Conservation (phyloP, 2,888 invertebrate genomes). For the Cantharis nigra region DNA sequence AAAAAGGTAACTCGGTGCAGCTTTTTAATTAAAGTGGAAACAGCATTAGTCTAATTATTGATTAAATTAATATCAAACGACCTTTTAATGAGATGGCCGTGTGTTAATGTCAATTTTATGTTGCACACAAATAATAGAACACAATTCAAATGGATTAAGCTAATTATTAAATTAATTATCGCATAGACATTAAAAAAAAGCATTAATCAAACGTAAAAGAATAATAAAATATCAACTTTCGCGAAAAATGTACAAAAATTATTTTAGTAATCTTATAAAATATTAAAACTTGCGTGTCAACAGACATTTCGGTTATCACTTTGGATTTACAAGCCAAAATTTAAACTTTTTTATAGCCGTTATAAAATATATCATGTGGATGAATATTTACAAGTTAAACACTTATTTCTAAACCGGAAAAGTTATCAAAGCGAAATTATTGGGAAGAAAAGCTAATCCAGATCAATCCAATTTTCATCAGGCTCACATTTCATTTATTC, state of each 20-base stretch:
- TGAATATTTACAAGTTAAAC: not conserved
- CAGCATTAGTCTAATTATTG: constrained; percentile 4
- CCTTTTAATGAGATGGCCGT: not conserved
- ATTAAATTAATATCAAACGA: not conserved
- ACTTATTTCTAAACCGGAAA: not conserved
- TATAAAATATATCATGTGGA: not conserved
- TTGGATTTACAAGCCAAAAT: not conserved
- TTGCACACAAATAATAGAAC: not conserved
- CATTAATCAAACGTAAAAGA: not conserved
- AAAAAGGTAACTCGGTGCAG: not conserved
- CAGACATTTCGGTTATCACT: not conserved
- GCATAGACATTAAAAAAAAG: not conserved
- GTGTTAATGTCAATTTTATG: not conserved
- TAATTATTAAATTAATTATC: not conserved
- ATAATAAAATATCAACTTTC: not conserved
- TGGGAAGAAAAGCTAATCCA: not conserved
- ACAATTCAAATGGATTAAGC: not conserved
- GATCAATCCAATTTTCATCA: not conserved
- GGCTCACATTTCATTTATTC: not conserved
- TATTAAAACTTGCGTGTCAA: not conserved
- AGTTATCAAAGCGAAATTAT: not conserved
- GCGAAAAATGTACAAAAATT: not conserved
- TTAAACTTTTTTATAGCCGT: not conserved
- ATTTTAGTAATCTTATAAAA: not conserved
- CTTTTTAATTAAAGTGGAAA: constrained; percentile 14